Evolutionary conservation across 2,888 invertebrate genomes (phyloP), one percentile per base, ranked within the genome.

Genomic region (Eledona agricola): DNA sequence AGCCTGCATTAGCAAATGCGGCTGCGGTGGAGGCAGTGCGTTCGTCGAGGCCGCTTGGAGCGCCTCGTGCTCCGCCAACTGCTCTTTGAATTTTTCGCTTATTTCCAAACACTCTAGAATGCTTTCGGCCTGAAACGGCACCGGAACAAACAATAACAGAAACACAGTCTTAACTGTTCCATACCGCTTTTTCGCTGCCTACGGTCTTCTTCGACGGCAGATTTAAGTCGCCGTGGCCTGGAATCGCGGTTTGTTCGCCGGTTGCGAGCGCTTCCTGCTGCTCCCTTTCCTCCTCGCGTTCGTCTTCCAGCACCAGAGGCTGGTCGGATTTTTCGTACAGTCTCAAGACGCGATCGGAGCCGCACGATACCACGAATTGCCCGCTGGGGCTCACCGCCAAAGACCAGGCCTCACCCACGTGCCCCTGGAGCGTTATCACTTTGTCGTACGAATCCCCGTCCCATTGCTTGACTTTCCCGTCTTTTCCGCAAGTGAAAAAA

Each of bases 381-480:
- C 95, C 96, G 74, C 88, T 92, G 1, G 90, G 85, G 62, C 92
- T 92, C 23, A 94, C 85, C 1, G 85, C 79, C 62, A 96, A 72
- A 55, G 80, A 77, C 81, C 87, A 86, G 1, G 92, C 87, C 75
- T 89, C 89, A 1, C 90, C 93, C 58, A 84, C 82, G 74, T 96
- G 96, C 1, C 92, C 92, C 85, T 93, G 83, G 13, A 96, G 75
- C 0, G 92, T 91, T n/a, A 91, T 82, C 55, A 99, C 93, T 76
- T 93, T 90, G 57, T 93, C 86, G 71, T 90, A 97, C 31, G 81
- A 88, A 74, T 96, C 96, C 0, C 86, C 96, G 76, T 99, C 98
- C 97, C 99, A 99, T 72, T 98, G 89, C 74, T 96, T 97, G 1
- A 99, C 81, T 71, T 88, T 89, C 0, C 94, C 94, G 75, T 99